A percentile compares a stretch with the other conserved stretches of the same genome.
phyloP scores from a whole-genome alignment of 2,888 invertebrate genomes.

The Synergus laeviventris region DNA sequence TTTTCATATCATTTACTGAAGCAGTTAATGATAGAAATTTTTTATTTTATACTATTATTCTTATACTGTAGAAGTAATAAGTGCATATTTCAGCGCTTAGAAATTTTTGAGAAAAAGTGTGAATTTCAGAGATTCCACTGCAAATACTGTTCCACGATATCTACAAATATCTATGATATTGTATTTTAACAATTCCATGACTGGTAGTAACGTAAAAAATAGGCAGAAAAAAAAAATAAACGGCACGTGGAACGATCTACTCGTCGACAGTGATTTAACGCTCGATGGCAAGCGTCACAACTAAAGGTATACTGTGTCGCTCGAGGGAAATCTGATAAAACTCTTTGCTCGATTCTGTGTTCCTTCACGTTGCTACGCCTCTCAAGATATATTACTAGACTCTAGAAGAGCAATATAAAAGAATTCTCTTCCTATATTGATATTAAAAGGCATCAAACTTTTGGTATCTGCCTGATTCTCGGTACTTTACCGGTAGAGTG shows the following conservation, averaged over 20 bases:
- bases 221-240: slow-evolving; percentile 11
- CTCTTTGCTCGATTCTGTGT: slow-evolving; percentile 21
- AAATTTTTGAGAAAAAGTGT: no score
- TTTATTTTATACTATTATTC: background rate
- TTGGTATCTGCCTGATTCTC: background rate
- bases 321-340: slow-evolving; percentile 30
- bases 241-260: slow-evolving; percentile 23
- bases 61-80: no score
- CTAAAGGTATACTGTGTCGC: background rate
- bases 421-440: background rate
- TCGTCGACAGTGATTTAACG: slow-evolving; percentile 38
- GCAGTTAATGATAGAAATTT: background rate
- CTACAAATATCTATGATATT: background rate
- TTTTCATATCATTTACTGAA: background rate
- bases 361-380: slow-evolving; percentile 23
- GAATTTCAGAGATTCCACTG: no score
- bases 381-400: slow-evolving; percentile 10
- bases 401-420: background rate
- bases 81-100: no score
- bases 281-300: slow-evolving; percentile 27
- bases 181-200: background rate
- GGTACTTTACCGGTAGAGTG: no score
- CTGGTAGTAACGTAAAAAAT: background rate
- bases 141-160: no score
- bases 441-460: background rate